These are phyloP conservation scores for Pteropus rufus DNA, from an alignment of 2,797 vertebrate species.

Conservation along the genomic window DNA sequence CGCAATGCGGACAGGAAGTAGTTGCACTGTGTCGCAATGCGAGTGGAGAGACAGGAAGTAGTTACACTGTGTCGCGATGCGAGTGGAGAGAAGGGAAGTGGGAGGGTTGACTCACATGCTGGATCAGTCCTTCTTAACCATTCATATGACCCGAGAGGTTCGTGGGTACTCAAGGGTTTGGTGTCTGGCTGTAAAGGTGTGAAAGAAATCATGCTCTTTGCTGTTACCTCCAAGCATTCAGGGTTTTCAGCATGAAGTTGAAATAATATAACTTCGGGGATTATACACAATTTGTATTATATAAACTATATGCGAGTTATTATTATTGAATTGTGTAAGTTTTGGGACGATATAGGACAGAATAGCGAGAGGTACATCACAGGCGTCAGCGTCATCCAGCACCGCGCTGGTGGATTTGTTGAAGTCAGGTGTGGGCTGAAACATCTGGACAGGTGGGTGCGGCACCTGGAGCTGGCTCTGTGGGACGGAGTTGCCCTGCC, in stretches of 20 bases:
- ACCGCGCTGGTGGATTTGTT: background rate
- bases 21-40: background rate
- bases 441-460: background rate
- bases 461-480: background rate
- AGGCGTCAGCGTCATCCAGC: background rate
- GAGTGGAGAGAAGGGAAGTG: background rate
- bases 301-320: background rate
- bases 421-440: background rate
- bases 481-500: constrained; percentile 41
- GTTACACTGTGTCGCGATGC: background rate
- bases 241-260: background rate
- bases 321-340: background rate
- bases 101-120: background rate
- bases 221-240: background rate
- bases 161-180: background rate
- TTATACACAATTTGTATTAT: background rate
- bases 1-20: background rate
- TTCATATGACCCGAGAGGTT: background rate
- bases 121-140: background rate
- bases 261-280: background rate
- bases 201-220: background rate
- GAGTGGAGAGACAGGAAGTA: background rate
- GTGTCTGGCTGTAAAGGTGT: background rate
- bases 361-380: background rate
- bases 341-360: background rate